Percentiles rank a stretch among this genome's conserved stretches.
Evolutionary conservation across 2,113 vertebrate genomes (phyloP).

Genomic region (Austrofundulus limnaeus): DNA sequence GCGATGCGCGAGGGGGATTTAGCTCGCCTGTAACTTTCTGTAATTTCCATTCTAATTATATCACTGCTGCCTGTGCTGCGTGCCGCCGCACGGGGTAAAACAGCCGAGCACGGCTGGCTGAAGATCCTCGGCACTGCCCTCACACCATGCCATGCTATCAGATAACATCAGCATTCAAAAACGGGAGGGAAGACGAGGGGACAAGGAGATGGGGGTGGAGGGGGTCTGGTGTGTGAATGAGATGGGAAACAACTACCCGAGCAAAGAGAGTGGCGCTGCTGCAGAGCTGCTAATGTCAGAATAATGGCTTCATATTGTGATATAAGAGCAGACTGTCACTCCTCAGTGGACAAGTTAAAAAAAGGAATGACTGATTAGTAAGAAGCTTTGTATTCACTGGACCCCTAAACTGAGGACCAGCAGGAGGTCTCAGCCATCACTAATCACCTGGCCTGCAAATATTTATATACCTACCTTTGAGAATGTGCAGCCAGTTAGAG

Average conservation of each 20-base stretch:
- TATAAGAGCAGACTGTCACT: slow-evolving; percentile 27
- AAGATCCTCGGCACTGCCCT: slow-evolving; percentile 55
- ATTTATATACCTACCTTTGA: slow-evolving; percentile 10
- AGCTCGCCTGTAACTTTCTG: slow-evolving; percentile 83
- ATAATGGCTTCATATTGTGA: slow-evolving; percentile 34
- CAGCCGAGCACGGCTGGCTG: slow-evolving; percentile 59
- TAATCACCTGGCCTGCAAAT: slow-evolving; percentile 37
- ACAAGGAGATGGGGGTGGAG: slow-evolving; percentile 12
- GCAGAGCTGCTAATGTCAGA: slow-evolving; percentile 38
- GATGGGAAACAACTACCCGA: slow-evolving; percentile 37
- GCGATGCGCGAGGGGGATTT: slow-evolving; percentile 78
- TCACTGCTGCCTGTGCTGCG: slow-evolving; percentile 71
- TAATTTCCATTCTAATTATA: slow-evolving; percentile 85
- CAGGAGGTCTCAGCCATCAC: slow-evolving; percentile 52
- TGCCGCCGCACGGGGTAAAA: slow-evolving; percentile 72
- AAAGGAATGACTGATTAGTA: slow-evolving; percentile 55
- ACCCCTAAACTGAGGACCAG: slow-evolving; percentile 46
- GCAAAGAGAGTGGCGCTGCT: slow-evolving; percentile 38
- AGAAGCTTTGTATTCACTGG: slow-evolving; percentile 23
- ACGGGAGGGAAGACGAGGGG: slow-evolving; percentile 28
- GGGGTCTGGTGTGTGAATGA: slow-evolving; percentile 28
- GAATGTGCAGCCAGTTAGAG: background rate
- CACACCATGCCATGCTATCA: slow-evolving; percentile 49
- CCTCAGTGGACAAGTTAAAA: slow-evolving; percentile 49
- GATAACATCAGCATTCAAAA: slow-evolving; percentile 59